Conservation (phyloP, 2,888 invertebrate species). For the Agrochola lychnidis region DNA sequence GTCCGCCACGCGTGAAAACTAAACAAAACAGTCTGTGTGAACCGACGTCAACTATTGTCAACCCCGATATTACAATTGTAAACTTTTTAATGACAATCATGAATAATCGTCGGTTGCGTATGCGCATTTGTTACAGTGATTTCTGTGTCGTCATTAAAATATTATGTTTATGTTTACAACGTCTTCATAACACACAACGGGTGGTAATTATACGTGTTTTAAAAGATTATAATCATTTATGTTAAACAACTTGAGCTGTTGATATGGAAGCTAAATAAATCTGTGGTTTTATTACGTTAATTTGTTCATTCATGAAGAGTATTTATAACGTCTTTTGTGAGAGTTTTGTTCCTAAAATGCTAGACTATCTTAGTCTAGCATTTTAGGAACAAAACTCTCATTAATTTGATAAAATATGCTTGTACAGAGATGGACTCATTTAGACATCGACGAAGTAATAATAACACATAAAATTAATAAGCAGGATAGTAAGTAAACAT, state of each 20-base stretch:
- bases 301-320: constrained; percentile 10
- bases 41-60: constrained; percentile 65
- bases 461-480: neutral
- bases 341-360: too few species aligned
- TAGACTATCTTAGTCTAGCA: too few species aligned
- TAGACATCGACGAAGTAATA: neutral
- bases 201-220: constrained; percentile 42
- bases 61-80: constrained; percentile 56
- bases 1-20: constrained; percentile 68
- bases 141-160: constrained; percentile 45
- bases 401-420: neutral
- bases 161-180: constrained; percentile 46
- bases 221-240: constrained; percentile 47
- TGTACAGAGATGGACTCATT: neutral
- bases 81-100: constrained; percentile 66
- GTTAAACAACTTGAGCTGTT: constrained; percentile 44
- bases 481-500: neutral
- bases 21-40: constrained; percentile 69
- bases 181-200: constrained; percentile 41
- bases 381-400: constrained; percentile 1
- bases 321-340: constrained; percentile 2
- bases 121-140: constrained; percentile 57
- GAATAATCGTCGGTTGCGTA: constrained; percentile 56
- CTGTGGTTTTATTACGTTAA: constrained; percentile 26
- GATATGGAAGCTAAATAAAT: constrained; percentile 51